These are phyloP conservation scores for Cenopis cana DNA, from an alignment of 2,888 invertebrate species.

Conservation along the genomic window DNA sequence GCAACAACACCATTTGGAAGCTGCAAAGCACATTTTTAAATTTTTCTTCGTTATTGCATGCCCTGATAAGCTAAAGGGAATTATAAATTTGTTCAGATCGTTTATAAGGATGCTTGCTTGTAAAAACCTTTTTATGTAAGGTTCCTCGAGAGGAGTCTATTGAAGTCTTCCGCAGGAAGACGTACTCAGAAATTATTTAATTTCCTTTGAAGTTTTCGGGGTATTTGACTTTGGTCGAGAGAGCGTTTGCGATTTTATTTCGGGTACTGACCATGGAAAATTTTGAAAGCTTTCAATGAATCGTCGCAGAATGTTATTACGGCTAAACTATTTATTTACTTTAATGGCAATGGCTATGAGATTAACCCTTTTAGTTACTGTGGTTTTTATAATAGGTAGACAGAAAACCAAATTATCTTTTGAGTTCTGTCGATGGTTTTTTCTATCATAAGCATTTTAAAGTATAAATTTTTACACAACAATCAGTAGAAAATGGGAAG, in stretches of 20 bases:
- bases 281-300: background rate
- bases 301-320: no score
- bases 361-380: no score
- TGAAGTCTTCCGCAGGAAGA: constrained; percentile 39
- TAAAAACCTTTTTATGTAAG: constrained; percentile 36
- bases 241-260: background rate
- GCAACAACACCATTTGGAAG: background rate
- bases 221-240: background rate
- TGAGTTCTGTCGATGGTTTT: no score
- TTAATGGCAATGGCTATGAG: no score
- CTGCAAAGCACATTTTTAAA: background rate
- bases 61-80: constrained; percentile 6
- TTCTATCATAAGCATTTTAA: no score
- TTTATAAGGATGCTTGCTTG: constrained; percentile 38
- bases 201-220: constrained; percentile 30
- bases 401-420: no score
- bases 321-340: no score
- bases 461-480: background rate
- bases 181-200: constrained; percentile 30
- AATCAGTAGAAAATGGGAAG: background rate
- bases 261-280: background rate
- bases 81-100: constrained; percentile 32
- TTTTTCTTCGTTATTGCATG: constrained; percentile 13
- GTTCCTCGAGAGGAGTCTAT: constrained; percentile 31
- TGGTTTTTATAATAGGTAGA: no score